Evolutionary conservation across 2,797 vertebrate species (phyloP).

Genomic region (Eulemur albifrons): DNA sequence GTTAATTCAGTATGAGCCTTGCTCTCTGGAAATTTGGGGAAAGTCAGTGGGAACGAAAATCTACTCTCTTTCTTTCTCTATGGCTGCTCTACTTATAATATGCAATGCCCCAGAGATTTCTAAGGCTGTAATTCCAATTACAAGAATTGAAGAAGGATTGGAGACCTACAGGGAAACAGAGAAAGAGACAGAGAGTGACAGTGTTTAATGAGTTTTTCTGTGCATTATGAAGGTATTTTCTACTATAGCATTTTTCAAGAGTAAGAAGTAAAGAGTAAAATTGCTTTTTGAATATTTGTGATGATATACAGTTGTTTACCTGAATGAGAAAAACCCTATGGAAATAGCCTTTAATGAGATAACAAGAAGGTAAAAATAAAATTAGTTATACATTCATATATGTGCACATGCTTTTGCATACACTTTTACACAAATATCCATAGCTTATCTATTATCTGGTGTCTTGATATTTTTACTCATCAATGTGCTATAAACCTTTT

Average conservation of each 20-base stretch:
- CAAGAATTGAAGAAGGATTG: neutral
- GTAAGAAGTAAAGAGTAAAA: neutral
- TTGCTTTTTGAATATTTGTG: neutral
- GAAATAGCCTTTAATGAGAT: neutral
- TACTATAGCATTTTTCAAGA: neutral
- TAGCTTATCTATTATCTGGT: neutral
- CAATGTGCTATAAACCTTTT: neutral
- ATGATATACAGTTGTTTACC: neutral
- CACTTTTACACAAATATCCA: neutral
- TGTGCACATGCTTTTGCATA: neutral
- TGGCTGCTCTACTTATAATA: neutral
- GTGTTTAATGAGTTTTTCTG: neutral
- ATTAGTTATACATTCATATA: neutral
- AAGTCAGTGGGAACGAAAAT: neutral
- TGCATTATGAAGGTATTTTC: neutral
- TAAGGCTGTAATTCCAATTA: neutral
- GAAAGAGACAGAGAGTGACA: neutral
- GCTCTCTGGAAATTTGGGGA: neutral
- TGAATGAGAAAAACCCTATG: neutral
- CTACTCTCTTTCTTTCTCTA: neutral
- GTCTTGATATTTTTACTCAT: neutral
- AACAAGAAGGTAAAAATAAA: neutral
- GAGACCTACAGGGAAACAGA: neutral
- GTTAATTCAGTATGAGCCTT: neutral
- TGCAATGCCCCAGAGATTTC: neutral